Evolutionary conservation across 1,140 invertebrate species (phyloP), one percentile per base, ranked within the genome.

Genomic region (Macrobrachium nipponense): DNA sequence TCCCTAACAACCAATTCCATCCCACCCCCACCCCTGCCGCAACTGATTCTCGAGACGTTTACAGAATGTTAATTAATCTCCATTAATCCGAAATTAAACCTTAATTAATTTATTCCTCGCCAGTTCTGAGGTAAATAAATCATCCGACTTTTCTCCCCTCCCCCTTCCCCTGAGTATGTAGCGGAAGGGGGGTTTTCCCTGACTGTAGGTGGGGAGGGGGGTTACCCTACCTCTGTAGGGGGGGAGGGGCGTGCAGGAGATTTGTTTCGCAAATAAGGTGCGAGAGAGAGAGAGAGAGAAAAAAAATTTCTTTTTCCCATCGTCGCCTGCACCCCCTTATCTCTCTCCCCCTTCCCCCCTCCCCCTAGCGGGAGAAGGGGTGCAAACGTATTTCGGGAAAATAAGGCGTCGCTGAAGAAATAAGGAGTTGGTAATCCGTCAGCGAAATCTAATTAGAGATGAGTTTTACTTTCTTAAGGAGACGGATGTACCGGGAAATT

Each of bases 41-140:
- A n/a, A n/a, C n/a, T 20, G 36, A 59, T 20, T 68, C 27, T 62
- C 72, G n/a, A 59, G 72, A 83, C 81, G 81, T 83, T 73, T 73
- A 43, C 72, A 73, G 81, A 83, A 83, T 83, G 81, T 77, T 83
- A 83, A 83, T 83, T 83, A 83, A 83, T 83, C 81, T 83, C 81
- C 81, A 83, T 82, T 82, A 72, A 82, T 82, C 62, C 72, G 72
- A 66, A 83, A 83, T 83, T 83, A 83, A 76, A 61, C 60, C 51
- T 60, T 59, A 83, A 83, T 76, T 83, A 83, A 83, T 83, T 76
- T 83, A 83, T 83, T 61, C 70, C 72, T 83, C 72, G 18, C 60
- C 72, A 72, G 27, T n/a, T 61, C 15, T 73, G 44, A 83, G 72
- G 61, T 61, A 73, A 70, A 66, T 72, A 72, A 68, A 82, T 82